These are phyloP conservation scores for Channallabes apus DNA, from an alignment of 2,797 vertebrate genomes.

Conservation along the genomic window DNA sequence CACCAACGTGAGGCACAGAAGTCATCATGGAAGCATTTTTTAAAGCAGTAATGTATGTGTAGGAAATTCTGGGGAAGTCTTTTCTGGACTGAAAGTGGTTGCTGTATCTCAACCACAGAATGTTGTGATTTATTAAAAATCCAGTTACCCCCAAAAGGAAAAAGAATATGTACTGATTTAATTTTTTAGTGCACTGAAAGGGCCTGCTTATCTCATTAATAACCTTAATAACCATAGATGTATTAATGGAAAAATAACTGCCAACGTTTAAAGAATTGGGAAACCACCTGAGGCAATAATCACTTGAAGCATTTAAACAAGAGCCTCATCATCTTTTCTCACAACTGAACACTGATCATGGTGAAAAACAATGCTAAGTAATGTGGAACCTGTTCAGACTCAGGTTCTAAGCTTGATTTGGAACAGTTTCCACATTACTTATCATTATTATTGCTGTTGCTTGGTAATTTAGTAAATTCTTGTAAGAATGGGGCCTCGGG, in stretches of 20 bases:
- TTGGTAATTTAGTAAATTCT: not conserved
- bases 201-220: not conserved
- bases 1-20: not conserved
- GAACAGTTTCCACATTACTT: no score
- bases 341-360: not conserved
- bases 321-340: not conserved
- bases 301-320: not conserved
- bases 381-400: not conserved
- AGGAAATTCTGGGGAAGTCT: not conserved
- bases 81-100: slow-evolving; percentile 8
- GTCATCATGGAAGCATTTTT: not conserved
- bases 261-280: not conserved
- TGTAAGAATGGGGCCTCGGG: not conserved
- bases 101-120: not conserved
- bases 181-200: not conserved
- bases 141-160: not conserved
- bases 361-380: not conserved
- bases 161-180: not conserved
- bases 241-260: not conserved
- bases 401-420: no score
- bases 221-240: not conserved
- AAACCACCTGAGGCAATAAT: not conserved
- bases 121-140: not conserved
- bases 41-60: not conserved
- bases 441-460: no score